Evolutionary conservation across 2,888 invertebrate species (phyloP).

Genomic region (Cheilosia variabilis): DNA sequence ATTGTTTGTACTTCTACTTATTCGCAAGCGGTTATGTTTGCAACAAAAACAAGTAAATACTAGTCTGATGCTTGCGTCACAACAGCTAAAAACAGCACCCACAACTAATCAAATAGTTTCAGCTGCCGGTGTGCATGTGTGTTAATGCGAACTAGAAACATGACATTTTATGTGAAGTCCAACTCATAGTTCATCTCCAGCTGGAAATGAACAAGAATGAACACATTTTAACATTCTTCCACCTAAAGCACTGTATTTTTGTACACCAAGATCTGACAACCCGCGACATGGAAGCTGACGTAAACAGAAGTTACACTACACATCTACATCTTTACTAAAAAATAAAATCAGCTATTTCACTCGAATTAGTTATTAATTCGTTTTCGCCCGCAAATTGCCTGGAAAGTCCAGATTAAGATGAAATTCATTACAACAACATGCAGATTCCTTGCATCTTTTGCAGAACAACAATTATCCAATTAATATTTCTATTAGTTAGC

Average conservation of each 20-base stretch:
- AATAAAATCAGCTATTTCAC: constrained; percentile 33
- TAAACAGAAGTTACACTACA: constrained; percentile 7
- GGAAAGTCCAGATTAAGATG: constrained; percentile 33
- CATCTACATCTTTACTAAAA: neutral
- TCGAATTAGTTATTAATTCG: constrained; percentile 29
- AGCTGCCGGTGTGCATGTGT: no score
- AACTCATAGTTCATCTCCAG: no score
- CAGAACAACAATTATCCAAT: constrained; percentile 10
- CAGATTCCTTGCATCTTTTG: neutral
- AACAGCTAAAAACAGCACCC: no score
- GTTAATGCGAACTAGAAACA: no score
- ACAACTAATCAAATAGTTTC: no score
- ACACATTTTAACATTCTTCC: no score
- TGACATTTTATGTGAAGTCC: no score
- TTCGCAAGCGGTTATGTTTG: neutral
- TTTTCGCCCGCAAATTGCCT: constrained; percentile 26
- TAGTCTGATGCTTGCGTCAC: no score
- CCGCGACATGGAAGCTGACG: constrained; percentile 13
- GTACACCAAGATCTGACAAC: neutral
- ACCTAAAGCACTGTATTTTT: no score
- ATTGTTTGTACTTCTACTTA: neutral
- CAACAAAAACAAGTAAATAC: no score
- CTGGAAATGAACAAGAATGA: no score
- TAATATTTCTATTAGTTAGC: constrained; percentile 6
- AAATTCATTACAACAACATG: constrained; percentile 11